These are phyloP conservation scores for Lepus timidus DNA, from an alignment of 2,113 vertebrate genomes.

Conservation along the genomic window DNA sequence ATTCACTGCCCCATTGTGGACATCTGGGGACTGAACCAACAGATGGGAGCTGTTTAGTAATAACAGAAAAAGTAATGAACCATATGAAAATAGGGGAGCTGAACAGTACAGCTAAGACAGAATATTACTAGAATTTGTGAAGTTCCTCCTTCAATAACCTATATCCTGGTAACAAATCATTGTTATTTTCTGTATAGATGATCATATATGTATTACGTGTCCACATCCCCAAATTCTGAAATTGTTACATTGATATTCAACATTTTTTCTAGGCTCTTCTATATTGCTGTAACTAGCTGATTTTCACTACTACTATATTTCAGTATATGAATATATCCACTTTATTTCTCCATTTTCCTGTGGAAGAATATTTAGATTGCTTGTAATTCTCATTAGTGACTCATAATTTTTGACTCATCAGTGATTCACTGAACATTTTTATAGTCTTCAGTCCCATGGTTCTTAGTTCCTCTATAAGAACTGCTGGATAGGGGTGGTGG, in stretches of 20 bases:
- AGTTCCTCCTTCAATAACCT: background rate
- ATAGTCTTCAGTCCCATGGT: background rate
- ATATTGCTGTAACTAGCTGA: background rate
- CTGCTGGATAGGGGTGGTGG: background rate
- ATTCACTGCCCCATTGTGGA: too few species aligned
- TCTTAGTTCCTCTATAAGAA: background rate
- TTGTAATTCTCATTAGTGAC: background rate
- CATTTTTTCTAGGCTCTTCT: background rate
- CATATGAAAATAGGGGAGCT: background rate
- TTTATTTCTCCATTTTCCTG: background rate
- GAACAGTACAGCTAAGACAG: background rate
- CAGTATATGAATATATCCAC: background rate
- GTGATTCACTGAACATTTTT: background rate
- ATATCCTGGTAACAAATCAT: background rate
- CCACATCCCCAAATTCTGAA: background rate
- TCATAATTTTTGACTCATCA: background rate
- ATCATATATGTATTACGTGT: background rate
- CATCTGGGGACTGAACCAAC: too few species aligned
- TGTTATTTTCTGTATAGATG: background rate
- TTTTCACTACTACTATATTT: background rate
- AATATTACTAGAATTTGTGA: background rate
- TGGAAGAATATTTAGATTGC: background rate
- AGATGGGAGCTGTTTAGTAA: too few species aligned
- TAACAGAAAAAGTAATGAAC: background rate
- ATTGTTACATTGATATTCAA: background rate